A percentile compares a stretch with the other conserved stretches of the same genome.
Evolutionary conservation across 2,888 invertebrate species (phyloP).

Genomic region (Cataglyphis cursor): DNA sequence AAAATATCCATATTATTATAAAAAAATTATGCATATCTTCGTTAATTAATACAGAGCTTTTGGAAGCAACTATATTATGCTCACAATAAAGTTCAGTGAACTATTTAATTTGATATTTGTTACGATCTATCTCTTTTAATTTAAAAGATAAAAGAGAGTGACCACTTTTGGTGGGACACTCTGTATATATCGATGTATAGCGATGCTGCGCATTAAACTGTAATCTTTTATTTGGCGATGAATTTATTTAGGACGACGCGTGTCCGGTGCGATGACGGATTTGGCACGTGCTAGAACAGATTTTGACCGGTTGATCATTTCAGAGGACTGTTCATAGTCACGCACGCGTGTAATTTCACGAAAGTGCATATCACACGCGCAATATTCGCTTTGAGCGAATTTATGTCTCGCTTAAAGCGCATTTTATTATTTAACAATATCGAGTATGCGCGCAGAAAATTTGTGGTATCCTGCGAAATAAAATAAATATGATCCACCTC

Average conservation of each 20-base stretch:
- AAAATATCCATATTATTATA: too few relatives aligned
- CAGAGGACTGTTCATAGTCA: neutral
- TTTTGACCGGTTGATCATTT: neutral
- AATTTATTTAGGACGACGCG: neutral
- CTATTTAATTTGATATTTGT: too few relatives aligned
- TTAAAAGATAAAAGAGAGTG: too few relatives aligned
- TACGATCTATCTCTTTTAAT: too few relatives aligned
- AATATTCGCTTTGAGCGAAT: slow-evolving; percentile 34
- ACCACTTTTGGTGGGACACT: too few relatives aligned
- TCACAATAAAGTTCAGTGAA: too few relatives aligned
- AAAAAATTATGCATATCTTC: too few relatives aligned
- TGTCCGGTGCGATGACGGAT: neutral
- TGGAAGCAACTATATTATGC: too few relatives aligned
- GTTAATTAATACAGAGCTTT: too few relatives aligned
- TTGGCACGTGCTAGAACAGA: neutral
- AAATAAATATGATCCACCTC: neutral
- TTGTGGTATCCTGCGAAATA: slow-evolving; percentile 42
- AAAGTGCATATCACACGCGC: slow-evolving; percentile 18
- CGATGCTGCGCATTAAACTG: neutral
- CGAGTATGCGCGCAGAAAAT: slow-evolving; percentile 15
- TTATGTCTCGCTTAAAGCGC: slow-evolving; percentile 27
- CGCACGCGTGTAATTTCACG: slow-evolving; percentile 10
- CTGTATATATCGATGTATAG: neutral
- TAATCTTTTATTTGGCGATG: neutral
- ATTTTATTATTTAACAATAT: slow-evolving; percentile 27